Percentiles rank a stretch among this genome's conserved stretches.
Evolutionary conservation across 2,797 vertebrate genomes (phyloP).

Genomic region (Oreochromis grahami): DNA sequence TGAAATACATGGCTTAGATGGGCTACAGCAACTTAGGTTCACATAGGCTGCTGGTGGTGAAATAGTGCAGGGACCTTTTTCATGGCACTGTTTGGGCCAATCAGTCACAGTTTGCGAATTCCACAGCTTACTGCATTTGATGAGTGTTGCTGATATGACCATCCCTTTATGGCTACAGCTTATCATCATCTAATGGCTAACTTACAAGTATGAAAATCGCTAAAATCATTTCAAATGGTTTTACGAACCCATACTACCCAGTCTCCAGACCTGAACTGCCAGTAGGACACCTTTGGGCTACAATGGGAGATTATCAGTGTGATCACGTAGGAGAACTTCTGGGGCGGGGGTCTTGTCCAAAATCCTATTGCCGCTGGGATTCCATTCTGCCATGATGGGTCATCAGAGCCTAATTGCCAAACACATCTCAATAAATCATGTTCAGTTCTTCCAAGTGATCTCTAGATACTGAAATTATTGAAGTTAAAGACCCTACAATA

Average conservation of each 20-base stretch:
- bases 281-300: background rate
- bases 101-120: background rate
- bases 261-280: background rate
- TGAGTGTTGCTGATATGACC: background rate
- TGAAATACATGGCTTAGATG: background rate
- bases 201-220: background rate
- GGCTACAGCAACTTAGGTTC: background rate
- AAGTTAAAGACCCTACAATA: background rate
- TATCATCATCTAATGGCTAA: background rate
- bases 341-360: accelerated
- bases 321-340: background rate
- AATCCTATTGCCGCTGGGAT: background rate
- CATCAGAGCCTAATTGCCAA: background rate
- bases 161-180: background rate
- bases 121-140: background rate
- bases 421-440: background rate
- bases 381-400: background rate
- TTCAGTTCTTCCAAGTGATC: background rate
- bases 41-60: background rate
- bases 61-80: background rate
- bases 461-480: accelerated
- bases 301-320: background rate
- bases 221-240: background rate
- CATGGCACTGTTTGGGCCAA: background rate
- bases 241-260: background rate